A percentile compares a stretch with the other conserved stretches of the same genome.
phyloP scores from a whole-genome alignment of 2,797 vertebrate genomes.

The Moxostoma hubbsi region DNA sequence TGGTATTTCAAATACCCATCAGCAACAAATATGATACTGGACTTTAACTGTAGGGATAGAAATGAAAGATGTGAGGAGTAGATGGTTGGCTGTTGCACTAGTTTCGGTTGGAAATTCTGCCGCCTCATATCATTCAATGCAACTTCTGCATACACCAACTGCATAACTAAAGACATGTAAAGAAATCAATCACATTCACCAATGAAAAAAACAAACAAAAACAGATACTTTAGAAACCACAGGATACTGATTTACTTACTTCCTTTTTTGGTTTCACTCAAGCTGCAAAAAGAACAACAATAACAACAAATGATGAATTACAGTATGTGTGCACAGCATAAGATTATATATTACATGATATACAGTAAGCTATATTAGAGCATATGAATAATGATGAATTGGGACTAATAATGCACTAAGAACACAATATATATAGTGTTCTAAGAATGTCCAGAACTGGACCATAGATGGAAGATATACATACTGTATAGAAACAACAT shows the following conservation, averaged over 20 bases:
- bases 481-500: too few relatives aligned
- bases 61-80: slow-evolving; percentile 62
- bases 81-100: slow-evolving; percentile 39
- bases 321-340: too few relatives aligned
- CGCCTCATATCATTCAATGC: slow-evolving; percentile 30
- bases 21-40: neutral
- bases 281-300: slow-evolving; percentile 10
- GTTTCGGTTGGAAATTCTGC: neutral
- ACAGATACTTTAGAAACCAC: neutral
- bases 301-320: neutral
- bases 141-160: slow-evolving; percentile 75
- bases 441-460: too few relatives aligned
- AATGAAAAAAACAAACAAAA: neutral
- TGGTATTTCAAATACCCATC: too few relatives aligned
- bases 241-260: slow-evolving; percentile 16
- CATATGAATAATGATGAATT: too few relatives aligned
- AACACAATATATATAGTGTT: too few relatives aligned
- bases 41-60: too few relatives aligned
- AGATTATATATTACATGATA: too few relatives aligned
- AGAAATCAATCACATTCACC: neutral
- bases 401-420: too few relatives aligned
- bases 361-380: too few relatives aligned
- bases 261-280: slow-evolving; percentile 39
- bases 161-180: slow-evolving; percentile 15
- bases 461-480: too few relatives aligned